Conservation (phyloP, 2,888 invertebrate species). For the Pemphredon lugubris region DNA sequence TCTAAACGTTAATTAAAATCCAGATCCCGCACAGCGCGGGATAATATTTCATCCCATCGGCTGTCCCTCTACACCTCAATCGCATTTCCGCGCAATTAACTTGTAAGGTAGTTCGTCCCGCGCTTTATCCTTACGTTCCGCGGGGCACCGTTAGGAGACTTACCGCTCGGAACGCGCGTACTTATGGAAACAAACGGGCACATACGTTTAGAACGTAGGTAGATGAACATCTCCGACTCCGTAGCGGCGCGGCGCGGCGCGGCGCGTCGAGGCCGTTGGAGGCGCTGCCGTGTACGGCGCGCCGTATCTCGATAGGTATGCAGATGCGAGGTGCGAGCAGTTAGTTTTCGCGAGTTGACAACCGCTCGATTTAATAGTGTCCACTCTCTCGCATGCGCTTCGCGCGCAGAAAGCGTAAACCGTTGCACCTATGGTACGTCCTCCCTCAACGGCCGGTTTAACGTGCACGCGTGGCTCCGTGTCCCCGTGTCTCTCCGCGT, state of each 20-base stretch:
- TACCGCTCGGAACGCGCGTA: constrained; percentile 50
- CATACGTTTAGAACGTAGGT: constrained; percentile 44
- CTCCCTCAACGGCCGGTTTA: too few species aligned
- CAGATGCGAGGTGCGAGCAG: constrained; percentile 70
- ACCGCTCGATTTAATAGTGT: constrained; percentile 69
- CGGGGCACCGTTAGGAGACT: constrained; percentile 48
- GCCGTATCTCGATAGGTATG: constrained; percentile 71
- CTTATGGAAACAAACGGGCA: constrained; percentile 54
- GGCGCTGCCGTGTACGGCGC: constrained; percentile 46
- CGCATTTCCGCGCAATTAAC: constrained; percentile 56
- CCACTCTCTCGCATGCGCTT: constrained; percentile 27
- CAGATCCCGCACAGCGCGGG: constrained; percentile 33
- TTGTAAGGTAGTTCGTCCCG: constrained; percentile 37
- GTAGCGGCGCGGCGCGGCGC: too few species aligned
- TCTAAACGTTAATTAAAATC: constrained; percentile 56
- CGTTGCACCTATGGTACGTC: neutral
- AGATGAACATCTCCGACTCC: constrained; percentile 57
- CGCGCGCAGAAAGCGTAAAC: constrained; percentile 50
- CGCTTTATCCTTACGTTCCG: too few species aligned
- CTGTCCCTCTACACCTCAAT: constrained; percentile 39
- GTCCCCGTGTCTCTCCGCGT: constrained; percentile 15
- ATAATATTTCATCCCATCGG: constrained; percentile 40
- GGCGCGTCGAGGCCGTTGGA: too few species aligned
- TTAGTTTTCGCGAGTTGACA: constrained; percentile 73
- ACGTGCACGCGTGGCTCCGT: too few species aligned